Conservation (phyloP, 2,113 vertebrate genomes). For the Calypte anna region DNA sequence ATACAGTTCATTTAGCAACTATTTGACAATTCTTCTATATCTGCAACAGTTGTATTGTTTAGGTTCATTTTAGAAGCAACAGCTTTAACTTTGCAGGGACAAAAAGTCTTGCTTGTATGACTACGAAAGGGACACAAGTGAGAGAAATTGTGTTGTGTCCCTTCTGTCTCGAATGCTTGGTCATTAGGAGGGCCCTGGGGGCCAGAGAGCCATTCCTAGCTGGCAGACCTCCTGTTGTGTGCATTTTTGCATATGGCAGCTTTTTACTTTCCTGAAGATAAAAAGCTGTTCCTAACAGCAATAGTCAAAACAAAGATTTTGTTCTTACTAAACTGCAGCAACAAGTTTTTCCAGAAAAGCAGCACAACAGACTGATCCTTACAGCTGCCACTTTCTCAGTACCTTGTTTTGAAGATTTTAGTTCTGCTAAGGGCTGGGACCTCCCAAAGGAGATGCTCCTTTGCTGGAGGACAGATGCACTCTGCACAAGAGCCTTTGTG, state of each 20-base stretch:
- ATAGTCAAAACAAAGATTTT: neutral
- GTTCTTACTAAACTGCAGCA: neutral
- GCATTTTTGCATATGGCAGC: neutral
- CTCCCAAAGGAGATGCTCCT: neutral
- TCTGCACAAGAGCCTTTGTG: neutral
- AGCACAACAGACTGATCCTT: neutral
- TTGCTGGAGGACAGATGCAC: neutral
- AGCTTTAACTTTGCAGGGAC: neutral
- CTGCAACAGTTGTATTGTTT: neutral
- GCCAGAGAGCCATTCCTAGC: neutral
- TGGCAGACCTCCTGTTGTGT: neutral
- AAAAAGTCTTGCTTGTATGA: neutral
- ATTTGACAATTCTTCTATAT: neutral
- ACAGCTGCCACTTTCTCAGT: neutral
- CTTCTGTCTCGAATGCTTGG: accelerated
- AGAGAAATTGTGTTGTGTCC: neutral
- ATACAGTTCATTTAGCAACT: neutral
- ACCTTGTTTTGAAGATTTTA: neutral
- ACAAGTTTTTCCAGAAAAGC: neutral
- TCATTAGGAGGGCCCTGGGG: no score
- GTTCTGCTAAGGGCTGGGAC: neutral
- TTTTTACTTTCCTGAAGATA: neutral
- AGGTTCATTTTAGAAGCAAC: neutral
- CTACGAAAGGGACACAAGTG: neutral
- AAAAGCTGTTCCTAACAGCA: neutral